A percentile compares a stretch with the other conserved stretches of the same genome.
phyloP scores from a whole-genome alignment of 2,113 vertebrate species.

The Eretmochelys imbricata region DNA sequence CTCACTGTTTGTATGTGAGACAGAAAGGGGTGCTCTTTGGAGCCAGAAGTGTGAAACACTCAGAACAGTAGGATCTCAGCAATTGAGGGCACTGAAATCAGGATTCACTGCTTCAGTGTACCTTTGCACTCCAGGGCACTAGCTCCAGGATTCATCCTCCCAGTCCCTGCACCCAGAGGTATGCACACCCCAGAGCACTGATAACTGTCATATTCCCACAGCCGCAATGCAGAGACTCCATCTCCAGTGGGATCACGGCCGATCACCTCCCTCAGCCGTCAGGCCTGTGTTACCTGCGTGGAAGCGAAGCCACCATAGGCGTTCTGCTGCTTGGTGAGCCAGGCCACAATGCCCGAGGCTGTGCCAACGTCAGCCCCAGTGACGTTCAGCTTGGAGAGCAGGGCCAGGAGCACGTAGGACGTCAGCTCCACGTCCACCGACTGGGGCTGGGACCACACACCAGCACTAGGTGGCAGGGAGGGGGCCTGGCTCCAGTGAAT shows the following conservation, averaged over 20 bases:
- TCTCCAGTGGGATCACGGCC: background rate
- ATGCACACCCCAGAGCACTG: background rate
- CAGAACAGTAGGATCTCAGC: background rate
- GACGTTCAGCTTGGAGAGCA: conserved; percentile 69
- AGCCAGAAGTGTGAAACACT: background rate
- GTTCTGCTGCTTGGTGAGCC: conserved; percentile 87
- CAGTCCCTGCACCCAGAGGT: background rate
- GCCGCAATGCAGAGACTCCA: background rate
- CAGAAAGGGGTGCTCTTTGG: accelerated
- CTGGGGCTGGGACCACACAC: conserved; percentile 55
- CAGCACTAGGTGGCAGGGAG: background rate
- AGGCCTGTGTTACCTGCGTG: conserved; percentile 81
- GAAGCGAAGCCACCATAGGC: conserved; percentile 88
- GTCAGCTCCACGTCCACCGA: conserved; percentile 81
- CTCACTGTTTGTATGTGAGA: background rate
- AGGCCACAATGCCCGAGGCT: conserved; percentile 77
- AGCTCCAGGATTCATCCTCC: background rate
- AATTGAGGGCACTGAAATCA: background rate
- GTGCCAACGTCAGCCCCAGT: conserved; percentile 73
- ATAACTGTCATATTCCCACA: background rate
- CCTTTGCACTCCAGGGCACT: background rate
- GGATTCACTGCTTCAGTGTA: background rate
- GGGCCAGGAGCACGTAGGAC: conserved; percentile 81
- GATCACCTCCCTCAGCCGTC: background rate
- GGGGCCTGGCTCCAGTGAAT: conserved; percentile 68